Conservation (phyloP, 2,888 invertebrate species). For the Trachelus tabidus region DNA sequence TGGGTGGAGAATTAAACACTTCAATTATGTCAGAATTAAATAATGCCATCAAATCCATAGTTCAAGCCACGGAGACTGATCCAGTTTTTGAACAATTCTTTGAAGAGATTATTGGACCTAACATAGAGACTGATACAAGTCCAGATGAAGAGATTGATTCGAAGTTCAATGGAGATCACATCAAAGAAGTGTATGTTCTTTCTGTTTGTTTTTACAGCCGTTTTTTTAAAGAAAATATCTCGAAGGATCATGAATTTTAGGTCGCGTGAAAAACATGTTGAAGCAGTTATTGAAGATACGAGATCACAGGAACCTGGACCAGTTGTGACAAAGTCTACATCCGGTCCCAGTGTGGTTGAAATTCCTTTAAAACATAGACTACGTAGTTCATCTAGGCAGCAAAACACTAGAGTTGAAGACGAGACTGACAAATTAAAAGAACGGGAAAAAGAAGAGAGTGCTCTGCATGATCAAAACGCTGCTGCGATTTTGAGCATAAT, state of each 20-base stretch:
- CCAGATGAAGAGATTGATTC: conserved; percentile 50
- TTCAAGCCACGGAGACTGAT: conserved; percentile 68
- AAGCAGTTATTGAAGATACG: neutral
- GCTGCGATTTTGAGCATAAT: conserved; percentile 62
- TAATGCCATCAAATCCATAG: conserved; percentile 67
- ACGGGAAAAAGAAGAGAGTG: conserved; percentile 35
- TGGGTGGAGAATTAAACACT: conserved; percentile 46
- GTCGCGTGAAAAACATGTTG: neutral
- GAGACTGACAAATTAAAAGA: conserved; percentile 34
- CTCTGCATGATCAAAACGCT: conserved; percentile 59
- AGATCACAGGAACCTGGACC: neutral
- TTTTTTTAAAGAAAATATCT: neutral
- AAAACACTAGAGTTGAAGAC: conserved; percentile 38
- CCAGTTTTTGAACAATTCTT: conserved; percentile 68
- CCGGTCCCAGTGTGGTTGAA: conserved; percentile 24
- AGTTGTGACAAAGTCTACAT: neutral
- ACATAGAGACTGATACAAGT: conserved; percentile 50
- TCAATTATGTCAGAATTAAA: conserved; percentile 64
- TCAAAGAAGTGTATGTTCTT: conserved; percentile 1
- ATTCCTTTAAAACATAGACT: conserved; percentile 56
- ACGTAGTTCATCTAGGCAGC: conserved; percentile 51
- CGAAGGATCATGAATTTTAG: neutral
- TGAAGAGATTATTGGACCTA: conserved; percentile 64
- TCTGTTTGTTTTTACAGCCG: neutral
- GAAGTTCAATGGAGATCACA: conserved; percentile 5